Conservation (phyloP, 2,113 vertebrate species). For the Laticauda laticaudata region DNA sequence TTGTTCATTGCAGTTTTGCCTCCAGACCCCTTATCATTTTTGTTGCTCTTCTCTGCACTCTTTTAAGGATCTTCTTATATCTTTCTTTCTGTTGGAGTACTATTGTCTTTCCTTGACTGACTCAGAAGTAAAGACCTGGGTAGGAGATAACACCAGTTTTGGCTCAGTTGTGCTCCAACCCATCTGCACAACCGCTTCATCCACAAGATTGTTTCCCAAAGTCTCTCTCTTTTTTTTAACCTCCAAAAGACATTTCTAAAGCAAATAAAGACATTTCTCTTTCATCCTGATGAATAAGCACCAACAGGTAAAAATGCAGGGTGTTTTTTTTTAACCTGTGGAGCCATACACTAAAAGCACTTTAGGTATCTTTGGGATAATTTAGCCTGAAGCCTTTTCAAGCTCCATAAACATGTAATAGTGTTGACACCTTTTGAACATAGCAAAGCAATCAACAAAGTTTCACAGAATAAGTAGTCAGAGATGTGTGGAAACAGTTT, state of each 20-base stretch:
- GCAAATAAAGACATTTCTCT: neutral
- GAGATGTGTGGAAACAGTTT: neutral
- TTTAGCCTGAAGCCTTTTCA: neutral
- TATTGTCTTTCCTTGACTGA: neutral
- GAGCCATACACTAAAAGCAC: neutral
- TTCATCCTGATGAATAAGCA: neutral
- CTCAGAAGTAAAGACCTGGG: neutral
- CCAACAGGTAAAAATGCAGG: neutral
- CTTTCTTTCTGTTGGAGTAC: neutral
- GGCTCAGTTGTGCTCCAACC: neutral
- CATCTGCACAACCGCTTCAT: neutral
- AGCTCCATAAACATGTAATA: neutral
- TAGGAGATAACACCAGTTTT: neutral
- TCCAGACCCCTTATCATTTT: neutral
- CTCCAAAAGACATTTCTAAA: neutral
- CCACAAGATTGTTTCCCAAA: neutral
- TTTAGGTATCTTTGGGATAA: neutral
- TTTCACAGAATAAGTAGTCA: neutral
- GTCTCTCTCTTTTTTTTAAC: neutral
- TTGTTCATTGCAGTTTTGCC: neutral
- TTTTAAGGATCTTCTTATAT: neutral
- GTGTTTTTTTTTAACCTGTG: neutral
- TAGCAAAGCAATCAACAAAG: neutral
- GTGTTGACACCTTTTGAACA: neutral
- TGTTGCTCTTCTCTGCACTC: neutral